Base-by-base conservation (phyloP, 2,888 invertebrate genomes). In the Vandiemenella viatica region DNA sequence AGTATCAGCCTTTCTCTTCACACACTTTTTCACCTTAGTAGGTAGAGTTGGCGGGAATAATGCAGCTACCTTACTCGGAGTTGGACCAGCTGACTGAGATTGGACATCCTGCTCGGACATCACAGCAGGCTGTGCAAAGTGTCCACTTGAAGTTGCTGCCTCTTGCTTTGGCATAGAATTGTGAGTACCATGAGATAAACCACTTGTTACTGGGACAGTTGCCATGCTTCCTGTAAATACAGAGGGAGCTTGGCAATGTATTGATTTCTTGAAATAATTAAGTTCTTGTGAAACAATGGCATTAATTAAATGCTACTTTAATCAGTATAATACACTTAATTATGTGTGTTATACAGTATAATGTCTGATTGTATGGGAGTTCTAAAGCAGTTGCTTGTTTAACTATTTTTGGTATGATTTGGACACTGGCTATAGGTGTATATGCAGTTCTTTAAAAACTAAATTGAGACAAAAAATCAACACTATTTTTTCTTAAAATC, bases 1-100 rank as follows among this genome's bases (percentile, higher is more conserved):
- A 47, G 95, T 92, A 67, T 98, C 97, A 56, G 96, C 96, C 86
- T 97, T 96, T 81, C 97, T 85, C 70, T 96, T 96, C 61, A 96
- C 91, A 52, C 91, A 92, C 66, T 92, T 92, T 74, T 91, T 89
- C 58, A 75, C 78, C 79, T 89, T 88, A 55, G 86, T 85, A 53
- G 87, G 87, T 67, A 84, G 84, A 58, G 79, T 74, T 44, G 80
- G 79, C 50, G 78, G 78, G 65, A 79, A 73, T 37, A 80, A 79
- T 40, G 52, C 49, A 48, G 42, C 18, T 17, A 18, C 16, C 16
- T 15, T 15, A n/a, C n/a, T n/a, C 3, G 32, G 32, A n/a, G 32
- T 32, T n/a, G 32, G 32, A 2, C 13, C 32, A 55, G 37, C 5
- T 48, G 54, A 10, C 13, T 2, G 10, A 47, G 52, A 53, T 49